Conservation (phyloP, 2,888 invertebrate species). For the Liodrosophila aerea region DNA sequence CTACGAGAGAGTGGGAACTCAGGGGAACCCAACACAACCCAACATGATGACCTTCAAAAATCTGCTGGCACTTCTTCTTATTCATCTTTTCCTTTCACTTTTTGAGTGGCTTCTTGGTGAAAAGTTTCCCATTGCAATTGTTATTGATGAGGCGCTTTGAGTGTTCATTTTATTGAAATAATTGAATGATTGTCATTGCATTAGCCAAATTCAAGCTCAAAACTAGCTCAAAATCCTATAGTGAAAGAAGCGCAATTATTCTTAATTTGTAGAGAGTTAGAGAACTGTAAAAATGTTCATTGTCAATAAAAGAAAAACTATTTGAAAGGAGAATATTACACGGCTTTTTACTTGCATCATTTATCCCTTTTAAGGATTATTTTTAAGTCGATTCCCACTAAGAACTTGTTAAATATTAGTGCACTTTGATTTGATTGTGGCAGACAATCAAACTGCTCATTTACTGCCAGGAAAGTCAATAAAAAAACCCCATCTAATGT, state of each 20-base stretch:
- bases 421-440: conserved; percentile 25
- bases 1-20: background rate
- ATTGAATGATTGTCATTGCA: conserved; percentile 37
- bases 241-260: too few species aligned
- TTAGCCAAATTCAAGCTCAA: conserved; percentile 11
- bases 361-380: conserved; percentile 1
- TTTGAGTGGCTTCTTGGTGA: conserved; percentile 20
- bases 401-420: conserved; percentile 2
- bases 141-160: conserved; percentile 58
- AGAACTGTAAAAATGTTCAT: too few species aligned
- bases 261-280: too few species aligned
- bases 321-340: too few species aligned
- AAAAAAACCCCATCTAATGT: conserved; percentile 31
- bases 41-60: conserved; percentile 50
- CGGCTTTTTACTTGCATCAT: background rate
- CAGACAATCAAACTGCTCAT: conserved; percentile 27
- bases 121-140: conserved; percentile 45
- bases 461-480: conserved; percentile 48
- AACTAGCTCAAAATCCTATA: too few species aligned
- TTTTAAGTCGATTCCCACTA: conserved; percentile 20
- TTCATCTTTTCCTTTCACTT: conserved; percentile 1
- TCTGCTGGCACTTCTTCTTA: conserved; percentile 1
- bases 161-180: conserved; percentile 12
- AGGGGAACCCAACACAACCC: background rate
- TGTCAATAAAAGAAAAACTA: conserved; percentile 1